Evolutionary conservation across 2,888 invertebrate genomes (phyloP).

Genomic region (Bimastos eiseni): DNA sequence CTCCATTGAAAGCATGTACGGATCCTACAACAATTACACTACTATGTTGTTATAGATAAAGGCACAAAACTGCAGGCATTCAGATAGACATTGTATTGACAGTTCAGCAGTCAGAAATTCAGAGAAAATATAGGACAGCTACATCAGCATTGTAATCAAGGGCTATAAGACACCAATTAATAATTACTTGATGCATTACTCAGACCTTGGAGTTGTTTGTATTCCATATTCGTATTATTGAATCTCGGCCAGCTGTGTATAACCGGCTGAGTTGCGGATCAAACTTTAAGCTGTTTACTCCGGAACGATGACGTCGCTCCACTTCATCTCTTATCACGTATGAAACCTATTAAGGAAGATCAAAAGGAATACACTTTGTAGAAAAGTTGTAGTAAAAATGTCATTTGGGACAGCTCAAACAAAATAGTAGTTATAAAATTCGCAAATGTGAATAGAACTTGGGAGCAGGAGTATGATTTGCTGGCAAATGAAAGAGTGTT

Average conservation of each 20-base stretch:
- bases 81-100: background rate
- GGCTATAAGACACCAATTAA: background rate
- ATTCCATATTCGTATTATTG: slow-evolving; percentile 84
- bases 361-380: background rate
- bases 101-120: background rate
- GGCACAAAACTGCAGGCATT: background rate
- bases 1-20: slow-evolving; percentile 93
- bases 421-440: too few relatives aligned
- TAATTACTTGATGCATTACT: background rate
- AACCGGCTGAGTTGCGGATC: slow-evolving; percentile 84
- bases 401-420: too few relatives aligned
- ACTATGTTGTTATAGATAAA: background rate
- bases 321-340: slow-evolving; percentile 96
- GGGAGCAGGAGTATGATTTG: too few relatives aligned
- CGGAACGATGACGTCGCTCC: slow-evolving; percentile 89
- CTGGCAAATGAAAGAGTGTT: too few relatives aligned
- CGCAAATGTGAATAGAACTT: too few relatives aligned
- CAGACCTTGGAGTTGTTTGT: slow-evolving; percentile 62
- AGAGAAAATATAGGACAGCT: too few relatives aligned
- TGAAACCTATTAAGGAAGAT: slow-evolving; percentile 73
- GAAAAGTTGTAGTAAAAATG: too few relatives aligned
- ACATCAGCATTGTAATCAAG: background rate
- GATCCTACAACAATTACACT: slow-evolving; percentile 66
- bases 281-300: slow-evolving; percentile 91
- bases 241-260: slow-evolving; percentile 94